A percentile compares a stretch with the other conserved stretches of the same genome.
Evolutionary conservation across 2,797 vertebrate species (phyloP).

Genomic region (Hydrophis major): DNA sequence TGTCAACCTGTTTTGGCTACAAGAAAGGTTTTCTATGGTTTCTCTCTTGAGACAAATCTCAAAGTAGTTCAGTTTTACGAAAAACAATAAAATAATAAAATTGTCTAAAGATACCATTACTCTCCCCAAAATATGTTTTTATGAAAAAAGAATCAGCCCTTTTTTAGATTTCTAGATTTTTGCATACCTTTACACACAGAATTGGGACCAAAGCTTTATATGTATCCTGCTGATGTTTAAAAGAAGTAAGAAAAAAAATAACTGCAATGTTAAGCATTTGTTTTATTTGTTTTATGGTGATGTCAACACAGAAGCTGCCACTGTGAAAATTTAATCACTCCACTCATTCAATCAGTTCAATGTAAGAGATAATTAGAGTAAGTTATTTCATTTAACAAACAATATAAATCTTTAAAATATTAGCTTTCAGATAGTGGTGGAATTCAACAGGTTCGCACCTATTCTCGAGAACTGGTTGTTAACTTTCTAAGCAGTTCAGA

Average conservation of each 20-base stretch:
- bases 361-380: not conserved
- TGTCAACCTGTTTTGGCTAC: not conserved
- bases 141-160: not conserved
- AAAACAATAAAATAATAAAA: not conserved
- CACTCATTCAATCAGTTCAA: not conserved
- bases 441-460: too few relatives aligned
- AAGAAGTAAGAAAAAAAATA: not conserved
- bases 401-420: not conserved
- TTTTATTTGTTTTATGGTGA: not conserved
- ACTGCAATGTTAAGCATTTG: not conserved
- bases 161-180: not conserved
- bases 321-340: not conserved
- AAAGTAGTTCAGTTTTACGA: not conserved
- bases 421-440: not conserved
- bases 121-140: not conserved
- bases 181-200: not conserved
- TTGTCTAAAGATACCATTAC: not conserved
- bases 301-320: not conserved
- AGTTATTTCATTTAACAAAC: not conserved
- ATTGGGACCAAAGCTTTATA: not conserved
- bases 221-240: not conserved
- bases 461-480: too few relatives aligned
- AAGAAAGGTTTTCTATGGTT: not conserved
- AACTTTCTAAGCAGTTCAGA: too few relatives aligned
- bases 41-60: not conserved